Percentiles rank a stretch among this genome's conserved stretches.
Evolutionary conservation across 2,113 vertebrate genomes (phyloP).

Genomic region (Seriola dumerili): DNA sequence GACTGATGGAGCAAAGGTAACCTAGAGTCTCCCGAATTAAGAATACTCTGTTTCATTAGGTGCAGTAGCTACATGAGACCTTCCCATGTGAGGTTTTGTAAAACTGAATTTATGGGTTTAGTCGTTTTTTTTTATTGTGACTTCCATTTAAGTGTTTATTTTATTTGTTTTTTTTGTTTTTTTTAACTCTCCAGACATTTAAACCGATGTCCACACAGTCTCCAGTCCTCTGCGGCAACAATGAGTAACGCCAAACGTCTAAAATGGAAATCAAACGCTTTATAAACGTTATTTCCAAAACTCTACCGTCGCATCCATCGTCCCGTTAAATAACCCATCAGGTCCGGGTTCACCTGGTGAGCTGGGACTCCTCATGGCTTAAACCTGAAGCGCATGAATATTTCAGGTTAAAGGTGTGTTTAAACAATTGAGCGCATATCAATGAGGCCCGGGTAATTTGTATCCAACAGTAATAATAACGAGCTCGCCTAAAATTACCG

Average conservation of each 20-base stretch:
- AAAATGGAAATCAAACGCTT: background rate
- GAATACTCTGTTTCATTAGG: background rate
- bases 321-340: slow-evolving; percentile 59
- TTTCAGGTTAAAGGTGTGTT: slow-evolving; percentile 80
- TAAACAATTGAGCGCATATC: slow-evolving; percentile 76
- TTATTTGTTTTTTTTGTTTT: no score
- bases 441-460: slow-evolving; percentile 71
- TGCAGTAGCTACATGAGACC: background rate
- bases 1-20: no score
- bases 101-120: background rate
- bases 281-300: background rate
- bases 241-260: no score
- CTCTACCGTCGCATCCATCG: background rate
- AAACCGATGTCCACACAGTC: background rate
- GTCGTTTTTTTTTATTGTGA: background rate
- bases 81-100: background rate
- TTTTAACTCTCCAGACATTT: background rate
- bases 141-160: background rate
- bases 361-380: slow-evolving; percentile 65
- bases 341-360: slow-evolving; percentile 58
- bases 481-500: slow-evolving; percentile 79
- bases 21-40: no score
- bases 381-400: slow-evolving; percentile 78
- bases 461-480: slow-evolving; percentile 74
- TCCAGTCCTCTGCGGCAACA: background rate